Evolutionary conservation across 2,113 vertebrate genomes (phyloP).

Genomic region (Aplodontia rufa): DNA sequence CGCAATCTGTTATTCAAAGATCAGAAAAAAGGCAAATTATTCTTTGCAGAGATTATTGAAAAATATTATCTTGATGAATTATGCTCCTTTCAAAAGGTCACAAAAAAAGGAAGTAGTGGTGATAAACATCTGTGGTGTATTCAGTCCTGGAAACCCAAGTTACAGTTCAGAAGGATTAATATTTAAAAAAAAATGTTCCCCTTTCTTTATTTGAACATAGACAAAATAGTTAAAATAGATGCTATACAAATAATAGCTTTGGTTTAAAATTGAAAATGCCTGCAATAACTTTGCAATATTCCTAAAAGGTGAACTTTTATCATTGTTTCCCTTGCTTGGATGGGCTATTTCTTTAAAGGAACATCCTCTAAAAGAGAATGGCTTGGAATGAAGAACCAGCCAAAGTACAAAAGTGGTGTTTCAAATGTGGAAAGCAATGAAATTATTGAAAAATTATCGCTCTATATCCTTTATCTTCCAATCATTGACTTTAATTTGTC

Average conservation of each 20-base stretch:
- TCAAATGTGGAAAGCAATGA: conserved; percentile 15
- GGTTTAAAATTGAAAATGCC: background rate
- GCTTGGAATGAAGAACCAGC: background rate
- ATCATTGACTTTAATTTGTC: background rate
- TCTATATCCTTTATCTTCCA: background rate
- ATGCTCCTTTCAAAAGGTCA: conserved; percentile 69
- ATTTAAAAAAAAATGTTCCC: background rate
- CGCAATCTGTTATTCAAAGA: conserved; percentile 81
- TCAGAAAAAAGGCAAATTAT: conserved; percentile 78
- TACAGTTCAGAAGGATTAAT: background rate
- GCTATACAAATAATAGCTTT: background rate
- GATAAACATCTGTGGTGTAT: background rate
- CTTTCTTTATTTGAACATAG: conserved; percentile 17
- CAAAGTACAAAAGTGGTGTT: conserved; percentile 48
- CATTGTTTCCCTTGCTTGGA: background rate
- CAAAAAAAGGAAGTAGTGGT: background rate
- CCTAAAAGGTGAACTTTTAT: background rate
- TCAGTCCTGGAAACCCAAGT: background rate
- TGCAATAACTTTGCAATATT: background rate
- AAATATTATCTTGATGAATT: conserved; percentile 82
- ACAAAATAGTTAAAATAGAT: background rate
- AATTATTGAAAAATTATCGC: conserved; percentile 35
- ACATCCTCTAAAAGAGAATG: background rate
- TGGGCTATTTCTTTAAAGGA: background rate
- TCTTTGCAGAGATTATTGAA: conserved; percentile 73